Evolutionary conservation across 1,140 invertebrate genomes (phyloP), one percentile per base, ranked within the genome.

Genomic region (Drosophila arawakana): DNA sequence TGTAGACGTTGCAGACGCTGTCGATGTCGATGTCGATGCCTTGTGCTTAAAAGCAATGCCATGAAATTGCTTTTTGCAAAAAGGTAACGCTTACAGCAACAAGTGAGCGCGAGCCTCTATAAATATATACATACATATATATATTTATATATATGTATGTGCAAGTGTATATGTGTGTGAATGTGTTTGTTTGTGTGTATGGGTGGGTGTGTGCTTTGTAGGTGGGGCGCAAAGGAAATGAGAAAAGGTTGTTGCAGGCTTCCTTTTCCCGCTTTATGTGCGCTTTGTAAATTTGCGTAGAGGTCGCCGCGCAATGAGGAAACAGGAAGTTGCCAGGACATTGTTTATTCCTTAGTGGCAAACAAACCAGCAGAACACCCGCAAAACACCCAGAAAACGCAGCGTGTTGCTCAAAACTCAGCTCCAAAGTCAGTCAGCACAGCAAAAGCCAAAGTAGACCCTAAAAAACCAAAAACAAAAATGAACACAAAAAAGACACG

Each of bases 1-100:
- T 39, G 59, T 47, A 71, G 78, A 72, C 18, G 35, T 25, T 35
- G 55, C 7, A 8, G 77, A 63, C 70, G 63, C 59, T 21, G 71
- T 59, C 2, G 44, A 58, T 60, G 63, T 47, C 11, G 65, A 47
- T 70, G 80, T 72, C 78, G 84, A 69, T 80, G 81, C 78, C 61
- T 72, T 70, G 69, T 81, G 75, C 69, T 62, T 76, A 71, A 76
- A 66, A 76, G 73, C 60, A 76, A 76, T 83, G 84, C 81, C 78
- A 81, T 76, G 84, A 90, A 89, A 89, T 89, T 89, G 84, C 85
- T 89, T 89, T 88, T 90, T 81, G 71, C 77, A 54, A 86, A 86
- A 74, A 71, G 66, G 67, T 72, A 73, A 41, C 61, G 54, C 54
- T 46, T 47, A 65, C 80, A 80, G 83, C 78, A 81, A 81, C 78